Percentiles rank a stretch among this genome's conserved stretches.
phyloP scores from a whole-genome alignment of 2,797 vertebrate species.

The Hypotaenidia philippensis region DNA sequence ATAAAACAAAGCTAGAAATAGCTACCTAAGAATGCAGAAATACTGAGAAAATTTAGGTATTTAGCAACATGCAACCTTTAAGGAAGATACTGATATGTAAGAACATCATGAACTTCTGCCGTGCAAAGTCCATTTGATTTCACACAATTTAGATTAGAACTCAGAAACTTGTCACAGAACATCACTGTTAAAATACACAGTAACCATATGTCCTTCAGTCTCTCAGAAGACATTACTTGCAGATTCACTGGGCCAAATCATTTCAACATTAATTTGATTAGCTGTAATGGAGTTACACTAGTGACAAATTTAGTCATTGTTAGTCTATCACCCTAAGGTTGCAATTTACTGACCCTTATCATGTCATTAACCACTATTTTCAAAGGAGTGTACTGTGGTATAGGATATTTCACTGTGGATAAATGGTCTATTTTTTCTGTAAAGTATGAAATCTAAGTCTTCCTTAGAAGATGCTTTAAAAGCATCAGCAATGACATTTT shows the following conservation, averaged over 20 bases:
- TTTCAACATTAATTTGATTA: constrained; percentile 8
- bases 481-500: constrained; percentile 13
- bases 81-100: neutral
- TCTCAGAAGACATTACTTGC: neutral
- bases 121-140: neutral
- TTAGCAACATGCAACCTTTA: neutral
- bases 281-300: neutral
- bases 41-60: neutral
- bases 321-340: neutral
- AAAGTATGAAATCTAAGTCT: constrained; percentile 51
- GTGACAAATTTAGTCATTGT: neutral
- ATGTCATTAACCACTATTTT: neutral
- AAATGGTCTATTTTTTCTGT: neutral
- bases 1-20: neutral
- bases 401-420: neutral
- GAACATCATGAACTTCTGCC: neutral
- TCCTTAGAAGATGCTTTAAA: constrained; percentile 53
- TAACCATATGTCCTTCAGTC: neutral
- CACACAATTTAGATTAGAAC: neutral
- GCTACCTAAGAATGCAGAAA: neutral
- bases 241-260: neutral
- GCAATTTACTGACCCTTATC: neutral
- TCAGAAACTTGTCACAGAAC: neutral
- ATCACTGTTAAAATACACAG: neutral
- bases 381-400: neutral